Evolutionary conservation across 2,797 vertebrate genomes (phyloP).

Genomic region (Benthosema pterotum): DNA sequence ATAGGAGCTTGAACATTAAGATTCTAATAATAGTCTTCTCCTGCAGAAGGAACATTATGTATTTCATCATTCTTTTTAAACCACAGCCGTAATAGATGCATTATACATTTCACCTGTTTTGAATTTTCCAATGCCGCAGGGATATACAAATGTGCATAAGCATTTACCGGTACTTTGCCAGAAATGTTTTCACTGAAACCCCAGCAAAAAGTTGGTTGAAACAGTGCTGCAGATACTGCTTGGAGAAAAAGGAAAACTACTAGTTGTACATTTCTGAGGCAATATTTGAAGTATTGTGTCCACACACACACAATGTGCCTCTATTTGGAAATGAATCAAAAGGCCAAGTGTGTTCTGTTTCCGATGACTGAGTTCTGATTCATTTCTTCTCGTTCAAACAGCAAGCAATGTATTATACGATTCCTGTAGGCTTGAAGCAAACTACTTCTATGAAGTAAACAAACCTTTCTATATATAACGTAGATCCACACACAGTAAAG

Average conservation of each 20-base stretch:
- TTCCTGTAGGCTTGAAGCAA: background rate
- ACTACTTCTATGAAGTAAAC: background rate
- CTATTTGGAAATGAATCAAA: background rate
- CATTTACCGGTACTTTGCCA: background rate
- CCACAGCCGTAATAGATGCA: background rate
- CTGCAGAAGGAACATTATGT: constrained; percentile 9
- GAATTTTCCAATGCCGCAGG: background rate
- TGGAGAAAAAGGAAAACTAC: too few relatives aligned
- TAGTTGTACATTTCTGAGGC: too few relatives aligned
- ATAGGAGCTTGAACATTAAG: constrained; percentile 13
- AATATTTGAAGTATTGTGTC: background rate
- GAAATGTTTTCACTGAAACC: background rate
- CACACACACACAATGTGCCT: background rate
- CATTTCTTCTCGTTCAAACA: background rate
- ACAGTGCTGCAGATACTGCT: background rate
- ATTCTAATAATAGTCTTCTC: background rate
- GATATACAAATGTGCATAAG: background rate
- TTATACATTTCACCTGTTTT: background rate
- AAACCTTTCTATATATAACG: background rate
- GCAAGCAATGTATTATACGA: background rate
- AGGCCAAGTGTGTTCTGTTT: background rate
- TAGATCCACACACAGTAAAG: background rate
- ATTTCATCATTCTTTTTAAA: background rate
- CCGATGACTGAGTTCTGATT: background rate
- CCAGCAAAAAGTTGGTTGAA: background rate